Evolutionary conservation across 2,797 vertebrate species (phyloP), one percentile per base, ranked within the genome.

Genomic region (Rhabdomys pumilio): DNA sequence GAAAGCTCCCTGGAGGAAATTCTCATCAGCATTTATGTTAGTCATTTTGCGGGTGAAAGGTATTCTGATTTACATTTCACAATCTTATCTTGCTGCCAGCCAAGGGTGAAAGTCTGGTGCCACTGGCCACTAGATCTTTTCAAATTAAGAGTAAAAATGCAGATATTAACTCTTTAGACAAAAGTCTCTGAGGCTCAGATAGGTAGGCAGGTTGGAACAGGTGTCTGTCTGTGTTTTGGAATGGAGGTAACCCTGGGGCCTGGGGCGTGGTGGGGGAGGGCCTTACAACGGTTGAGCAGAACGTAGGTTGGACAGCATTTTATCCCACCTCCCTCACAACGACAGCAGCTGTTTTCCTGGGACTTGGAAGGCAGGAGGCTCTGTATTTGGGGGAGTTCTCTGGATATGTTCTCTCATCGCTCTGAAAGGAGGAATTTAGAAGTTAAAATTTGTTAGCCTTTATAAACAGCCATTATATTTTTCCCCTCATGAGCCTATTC

Each of bases 31-130:
- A n/a, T 91, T 96, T 95, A 55, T 91, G 55, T 94, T 96, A 97
- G 90, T 80, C 92, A 79, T 93, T 97, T 98, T 98, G 93, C 94
- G 98, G 97, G 95, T 96, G 96, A 98, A 96, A 94, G 95, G 91
- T 81, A 93, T 96, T 93, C 97, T 98, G 97, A 96, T 97, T 96
- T 97, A 69, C 88, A 86, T 97, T 97, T 98, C 97, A 69, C 98
- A 97, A 96, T 96, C 96, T 96, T 83, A 95, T 97, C 79, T 69
- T 87, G 75, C 94, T 98, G 96, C 96, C 96, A 98, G 57, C 79
- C 94, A 86, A 97, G 91, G 92, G 85, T 95, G 95, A 94, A 98
- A 95, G 97, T 97, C 44, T 88, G 95, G 94, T 96, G 93, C 96
- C 90, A 41, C 90, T 97, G 96, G 94, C 92, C 57, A 61, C 95